Base-by-base conservation (phyloP, 2,888 invertebrate species). In the Pachymerium ferrugineum region DNA sequence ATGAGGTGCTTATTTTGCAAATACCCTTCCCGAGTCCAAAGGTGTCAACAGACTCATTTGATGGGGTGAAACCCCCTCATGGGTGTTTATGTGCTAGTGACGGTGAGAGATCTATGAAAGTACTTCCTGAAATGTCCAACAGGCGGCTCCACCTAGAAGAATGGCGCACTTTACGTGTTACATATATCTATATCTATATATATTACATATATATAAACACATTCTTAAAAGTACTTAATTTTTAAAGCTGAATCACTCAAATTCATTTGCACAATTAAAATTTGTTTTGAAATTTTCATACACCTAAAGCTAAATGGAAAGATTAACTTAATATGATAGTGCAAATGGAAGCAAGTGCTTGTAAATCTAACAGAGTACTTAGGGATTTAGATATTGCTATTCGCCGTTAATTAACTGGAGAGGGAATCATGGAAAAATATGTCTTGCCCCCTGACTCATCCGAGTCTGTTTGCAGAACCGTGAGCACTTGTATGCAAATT, bases 141-240 rank as follows among this genome's bases (percentile, higher is more conserved):
- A 69, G 69, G 69, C 69, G 69, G 69, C 69, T 69, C 69, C 69
- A 69, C 69, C 33, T 19, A 31, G 22, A 69, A 33, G 69, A 69
- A 69, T 62, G 28, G 62, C 25, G 38, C 38, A 38, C 38, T 14
- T n/a, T n/a, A n/a, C 4, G 38, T 4, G 6, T 38, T 3, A 8
- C 28, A 62, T 22, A 25, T 22, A 62, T 2, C n/a, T n/a, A n/a
- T n/a, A n/a, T n/a, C n/a, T n/a, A n/a, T n/a, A n/a, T n/a, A n/a
- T n/a, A n/a, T n/a, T n/a, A n/a, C n/a, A n/a, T n/a, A n/a, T n/a
- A n/a, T n/a, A n/a, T n/a, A n/a, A n/a, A n/a, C n/a, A n/a, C n/a
- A n/a, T n/a, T n/a, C n/a, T n/a, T n/a, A n/a, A n/a, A n/a, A n/a
- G n/a, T 22, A 5, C 25, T 8, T 25, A 14, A 62, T 10, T 62